A percentile compares a stretch with the other conserved stretches of the same genome.
These are phyloP conservation scores for Recurvirostra avosetta DNA, from an alignment of 2,113 vertebrate species.

Conservation along the genomic window DNA sequence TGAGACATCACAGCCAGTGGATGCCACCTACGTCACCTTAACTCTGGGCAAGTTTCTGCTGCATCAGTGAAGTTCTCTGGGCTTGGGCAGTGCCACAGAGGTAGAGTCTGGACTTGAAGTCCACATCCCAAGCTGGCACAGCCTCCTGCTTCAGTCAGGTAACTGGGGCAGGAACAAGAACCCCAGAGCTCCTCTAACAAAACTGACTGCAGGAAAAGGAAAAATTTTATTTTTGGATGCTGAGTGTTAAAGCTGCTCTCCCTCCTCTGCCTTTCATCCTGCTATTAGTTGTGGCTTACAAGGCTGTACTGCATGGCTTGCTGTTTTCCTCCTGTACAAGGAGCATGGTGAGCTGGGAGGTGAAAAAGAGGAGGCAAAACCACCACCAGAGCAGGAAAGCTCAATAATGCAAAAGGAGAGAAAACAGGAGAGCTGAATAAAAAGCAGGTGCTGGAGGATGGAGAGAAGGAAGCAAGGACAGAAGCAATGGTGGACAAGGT, in stretches of 20 bases:
- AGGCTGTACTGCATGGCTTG: neutral
- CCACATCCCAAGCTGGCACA: neutral
- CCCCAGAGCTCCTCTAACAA: neutral
- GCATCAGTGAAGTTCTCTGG: neutral
- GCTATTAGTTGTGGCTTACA: neutral
- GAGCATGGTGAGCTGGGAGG: neutral
- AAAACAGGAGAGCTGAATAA: neutral
- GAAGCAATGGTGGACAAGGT: fast-evolving
- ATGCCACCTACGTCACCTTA: neutral
- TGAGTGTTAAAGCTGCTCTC: neutral
- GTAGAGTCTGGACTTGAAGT: neutral
- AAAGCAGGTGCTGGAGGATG: fast-evolving
- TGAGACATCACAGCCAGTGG: neutral
- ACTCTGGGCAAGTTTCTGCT: neutral
- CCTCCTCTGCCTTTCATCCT: neutral
- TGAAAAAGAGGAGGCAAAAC: neutral
- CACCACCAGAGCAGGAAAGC: neutral
- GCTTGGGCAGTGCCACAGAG: neutral
- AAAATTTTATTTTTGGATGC: neutral
- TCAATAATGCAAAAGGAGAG: neutral
- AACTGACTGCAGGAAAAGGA: neutral
- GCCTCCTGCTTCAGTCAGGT: neutral
- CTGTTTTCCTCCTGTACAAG: neutral
- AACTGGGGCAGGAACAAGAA: neutral
- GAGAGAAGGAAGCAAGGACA: neutral